Conservation (phyloP, 2,797 vertebrate genomes). For the Poecilia wingei region DNA sequence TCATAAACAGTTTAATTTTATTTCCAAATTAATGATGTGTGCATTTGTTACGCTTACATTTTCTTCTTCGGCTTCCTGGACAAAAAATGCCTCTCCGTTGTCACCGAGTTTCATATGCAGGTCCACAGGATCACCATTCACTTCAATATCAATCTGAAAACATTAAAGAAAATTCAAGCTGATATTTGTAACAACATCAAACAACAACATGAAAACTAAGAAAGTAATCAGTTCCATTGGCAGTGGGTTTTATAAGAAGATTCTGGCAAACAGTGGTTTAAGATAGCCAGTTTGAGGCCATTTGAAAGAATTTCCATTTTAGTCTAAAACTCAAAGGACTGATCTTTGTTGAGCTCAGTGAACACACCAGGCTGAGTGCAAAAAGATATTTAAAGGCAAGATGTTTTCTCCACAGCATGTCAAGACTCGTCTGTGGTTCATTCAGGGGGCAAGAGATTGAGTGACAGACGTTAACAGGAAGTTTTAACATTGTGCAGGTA, state of each 20-base stretch:
- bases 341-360: background rate
- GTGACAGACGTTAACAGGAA: background rate
- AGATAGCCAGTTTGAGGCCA: background rate
- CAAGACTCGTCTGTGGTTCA: background rate
- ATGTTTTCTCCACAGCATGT: background rate
- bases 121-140: conserved; percentile 94
- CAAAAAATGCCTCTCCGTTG: conserved; percentile 99
- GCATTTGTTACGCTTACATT: conserved; percentile 83
- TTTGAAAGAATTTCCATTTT: background rate
- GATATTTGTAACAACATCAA: background rate
- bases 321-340: background rate
- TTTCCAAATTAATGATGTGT: background rate
- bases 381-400: background rate
- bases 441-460: background rate
- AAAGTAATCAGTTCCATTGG: background rate
- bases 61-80: conserved; percentile 91
- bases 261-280: background rate
- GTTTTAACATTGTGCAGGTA: background rate
- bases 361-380: background rate
- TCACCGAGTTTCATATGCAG: conserved; percentile 99
- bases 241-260: background rate
- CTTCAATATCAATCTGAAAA: conserved; percentile 95
- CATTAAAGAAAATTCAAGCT: conserved; percentile 16
- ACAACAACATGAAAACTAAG: background rate
- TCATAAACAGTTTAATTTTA: background rate